These are phyloP conservation scores for Oscheius sp. DNA, from an alignment of 1,140 invertebrate genomes.

Conservation along the genomic window DNA sequence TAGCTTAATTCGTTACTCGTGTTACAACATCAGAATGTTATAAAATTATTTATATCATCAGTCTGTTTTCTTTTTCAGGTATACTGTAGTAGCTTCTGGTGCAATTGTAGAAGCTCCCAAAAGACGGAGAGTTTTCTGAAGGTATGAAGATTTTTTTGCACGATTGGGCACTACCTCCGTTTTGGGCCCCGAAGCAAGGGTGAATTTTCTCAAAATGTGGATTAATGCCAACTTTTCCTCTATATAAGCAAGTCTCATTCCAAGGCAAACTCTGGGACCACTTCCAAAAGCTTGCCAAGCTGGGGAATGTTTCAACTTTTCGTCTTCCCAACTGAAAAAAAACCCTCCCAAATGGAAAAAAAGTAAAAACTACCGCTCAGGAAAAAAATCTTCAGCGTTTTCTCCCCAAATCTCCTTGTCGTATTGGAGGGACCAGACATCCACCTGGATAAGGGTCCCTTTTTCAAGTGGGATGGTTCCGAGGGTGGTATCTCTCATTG, in stretches of 20 bases:
- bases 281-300: slow-evolving; percentile 63
- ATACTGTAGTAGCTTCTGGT: slow-evolving; percentile 21
- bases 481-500: slow-evolving; percentile 42
- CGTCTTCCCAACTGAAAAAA: slow-evolving; percentile 15
- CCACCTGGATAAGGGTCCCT: slow-evolving; percentile 46
- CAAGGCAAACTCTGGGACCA: slow-evolving; percentile 64
- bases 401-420: slow-evolving; percentile 50
- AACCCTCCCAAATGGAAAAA: background rate
- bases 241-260: slow-evolving; percentile 62
- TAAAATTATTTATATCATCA: too few relatives aligned
- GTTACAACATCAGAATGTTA: too few relatives aligned
- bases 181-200: slow-evolving; percentile 43
- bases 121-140: background rate
- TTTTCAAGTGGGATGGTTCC: slow-evolving; percentile 41
- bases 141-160: background rate
- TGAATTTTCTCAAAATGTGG: slow-evolving; percentile 52
- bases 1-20: too few relatives aligned
- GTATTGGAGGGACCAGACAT: slow-evolving; percentile 49
- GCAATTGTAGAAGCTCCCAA: slow-evolving; percentile 2
- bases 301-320: slow-evolving; percentile 46
- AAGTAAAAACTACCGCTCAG: background rate
- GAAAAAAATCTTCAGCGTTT: slow-evolving; percentile 10
- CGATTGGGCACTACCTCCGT: slow-evolving; percentile 40
- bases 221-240: slow-evolving; percentile 62
- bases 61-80: background rate